These are phyloP conservation scores for Drosophila acutilabella DNA, from an alignment of 2,888 invertebrate species.

Conservation along the genomic window DNA sequence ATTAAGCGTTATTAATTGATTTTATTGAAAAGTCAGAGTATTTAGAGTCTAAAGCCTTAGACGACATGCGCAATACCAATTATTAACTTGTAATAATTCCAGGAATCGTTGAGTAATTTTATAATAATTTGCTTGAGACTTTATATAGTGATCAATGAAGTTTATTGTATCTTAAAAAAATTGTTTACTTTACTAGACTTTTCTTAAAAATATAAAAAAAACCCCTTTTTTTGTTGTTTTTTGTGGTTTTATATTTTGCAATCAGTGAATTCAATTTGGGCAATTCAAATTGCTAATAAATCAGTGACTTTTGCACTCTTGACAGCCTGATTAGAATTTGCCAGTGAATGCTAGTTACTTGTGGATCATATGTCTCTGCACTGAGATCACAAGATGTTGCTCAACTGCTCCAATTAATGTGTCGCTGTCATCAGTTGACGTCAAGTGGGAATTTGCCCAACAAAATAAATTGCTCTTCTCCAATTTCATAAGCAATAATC, in stretches of 20 bases:
- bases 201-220: not conserved
- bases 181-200: not conserved
- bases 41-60: too few species aligned
- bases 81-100: not conserved
- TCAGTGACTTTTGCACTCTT: slow-evolving; percentile 15
- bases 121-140: not conserved
- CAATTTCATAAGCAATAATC: slow-evolving; percentile 45
- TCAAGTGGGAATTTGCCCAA: slow-evolving; percentile 30
- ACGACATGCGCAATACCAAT: too few species aligned
- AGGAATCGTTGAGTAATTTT: not conserved
- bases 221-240: not conserved
- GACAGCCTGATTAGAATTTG: slow-evolving; percentile 3
- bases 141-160: not conserved
- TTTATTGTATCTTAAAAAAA: too few species aligned
- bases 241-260: not conserved
- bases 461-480: slow-evolving; percentile 50
- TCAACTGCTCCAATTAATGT: slow-evolving; percentile 33
- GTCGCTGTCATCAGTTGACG: slow-evolving; percentile 20
- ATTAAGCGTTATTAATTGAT: not conserved
- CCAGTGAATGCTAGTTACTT: not conserved
- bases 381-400: slow-evolving; percentile 9
- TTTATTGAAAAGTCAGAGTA: slow-evolving; percentile 1
- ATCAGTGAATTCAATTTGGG: not conserved
- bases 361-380: not conserved
- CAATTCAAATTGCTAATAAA: slow-evolving; percentile 4